Percentiles rank a stretch among this genome's conserved stretches.
These are phyloP conservation scores for Sesia apiformis DNA, from an alignment of 2,888 invertebrate genomes.

Conservation along the genomic window DNA sequence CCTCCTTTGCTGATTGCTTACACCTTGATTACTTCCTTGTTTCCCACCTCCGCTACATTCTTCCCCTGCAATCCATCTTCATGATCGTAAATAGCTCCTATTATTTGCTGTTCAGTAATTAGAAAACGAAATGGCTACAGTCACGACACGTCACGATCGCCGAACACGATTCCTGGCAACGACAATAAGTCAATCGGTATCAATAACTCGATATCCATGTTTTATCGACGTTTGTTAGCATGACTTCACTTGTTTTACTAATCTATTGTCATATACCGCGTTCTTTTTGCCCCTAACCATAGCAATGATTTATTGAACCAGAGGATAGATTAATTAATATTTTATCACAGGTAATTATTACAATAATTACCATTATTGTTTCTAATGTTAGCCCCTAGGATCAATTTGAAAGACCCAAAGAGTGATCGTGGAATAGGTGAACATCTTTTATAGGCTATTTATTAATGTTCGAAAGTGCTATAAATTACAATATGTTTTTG, in stretches of 20 bases:
- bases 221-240: neutral
- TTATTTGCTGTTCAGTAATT: conserved; percentile 41
- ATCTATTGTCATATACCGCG: neutral
- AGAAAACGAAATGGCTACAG: conserved; percentile 39
- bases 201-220: neutral
- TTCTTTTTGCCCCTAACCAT: neutral
- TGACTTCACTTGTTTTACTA: neutral
- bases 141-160: conserved; percentile 33
- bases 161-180: conserved; percentile 30
- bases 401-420: no score
- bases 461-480: no score
- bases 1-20: neutral
- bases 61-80: conserved; percentile 22
- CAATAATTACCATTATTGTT: no score
- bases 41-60: conserved; percentile 20
- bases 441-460: no score
- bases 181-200: conserved; percentile 24
- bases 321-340: no score
- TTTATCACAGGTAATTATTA: no score
- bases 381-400: no score
- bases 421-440: no score
- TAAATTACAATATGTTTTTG: no score
- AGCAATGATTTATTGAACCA: no score
- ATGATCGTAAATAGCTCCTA: conserved; percentile 26
- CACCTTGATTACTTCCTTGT: conserved; percentile 23